phyloP scores from a whole-genome alignment of 2,113 vertebrate species.

The Carassius auratus region DNA sequence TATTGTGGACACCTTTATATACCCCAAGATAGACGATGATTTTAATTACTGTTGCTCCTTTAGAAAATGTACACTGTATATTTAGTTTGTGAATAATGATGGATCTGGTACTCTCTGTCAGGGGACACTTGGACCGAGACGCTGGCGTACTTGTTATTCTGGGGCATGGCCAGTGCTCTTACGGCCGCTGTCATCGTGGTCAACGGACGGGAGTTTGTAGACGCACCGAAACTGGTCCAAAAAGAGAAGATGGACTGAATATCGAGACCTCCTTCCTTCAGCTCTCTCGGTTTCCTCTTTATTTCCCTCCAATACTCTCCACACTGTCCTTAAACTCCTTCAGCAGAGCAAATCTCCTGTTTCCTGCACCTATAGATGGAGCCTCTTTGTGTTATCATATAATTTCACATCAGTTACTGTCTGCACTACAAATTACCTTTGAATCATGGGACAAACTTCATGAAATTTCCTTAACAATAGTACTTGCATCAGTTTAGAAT shows the following conservation, averaged over 20 bases:
- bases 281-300: constrained; percentile 37
- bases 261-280: constrained; percentile 73
- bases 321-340: constrained; percentile 14
- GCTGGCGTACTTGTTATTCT: constrained; percentile 92
- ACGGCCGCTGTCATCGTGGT: constrained; percentile 93
- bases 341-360: constrained; percentile 7
- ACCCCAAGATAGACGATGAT: not conserved
- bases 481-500: not conserved
- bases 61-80: not conserved
- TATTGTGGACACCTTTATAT: not conserved
- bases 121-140: constrained; percentile 97
- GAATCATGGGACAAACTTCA: not conserved
- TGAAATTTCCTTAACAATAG: not conserved
- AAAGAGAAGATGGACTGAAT: constrained; percentile 98
- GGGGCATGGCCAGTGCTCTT: constrained; percentile 88
- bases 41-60: not conserved
- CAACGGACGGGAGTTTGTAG: constrained; percentile 95
- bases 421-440: constrained; percentile 5
- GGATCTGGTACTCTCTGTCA: constrained; percentile 58
- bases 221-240: constrained; percentile 93
- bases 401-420: not conserved
- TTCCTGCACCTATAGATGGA: not conserved
- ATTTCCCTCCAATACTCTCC: constrained; percentile 45
- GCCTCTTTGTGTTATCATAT: not conserved
- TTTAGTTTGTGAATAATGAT: not conserved